Evolutionary conservation across 1,140 invertebrate genomes (phyloP).

Genomic region (Panulirus ornatus): DNA sequence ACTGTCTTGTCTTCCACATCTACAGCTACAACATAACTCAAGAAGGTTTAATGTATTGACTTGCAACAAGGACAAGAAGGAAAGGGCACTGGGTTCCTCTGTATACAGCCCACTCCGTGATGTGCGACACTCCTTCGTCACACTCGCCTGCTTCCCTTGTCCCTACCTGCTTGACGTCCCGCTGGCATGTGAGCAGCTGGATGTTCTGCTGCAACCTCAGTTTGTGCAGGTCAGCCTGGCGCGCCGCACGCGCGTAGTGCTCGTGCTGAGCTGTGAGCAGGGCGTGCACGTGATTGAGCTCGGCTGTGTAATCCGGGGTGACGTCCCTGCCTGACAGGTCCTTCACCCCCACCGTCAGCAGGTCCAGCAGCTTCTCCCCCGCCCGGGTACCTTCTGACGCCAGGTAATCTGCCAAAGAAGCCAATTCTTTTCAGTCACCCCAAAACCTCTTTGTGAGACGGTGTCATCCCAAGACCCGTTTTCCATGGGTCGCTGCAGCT

Average conservation of each 20-base stretch:
- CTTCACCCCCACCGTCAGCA: constrained; percentile 88
- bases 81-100: too few species aligned
- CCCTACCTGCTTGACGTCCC: constrained; percentile 84
- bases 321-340: constrained; percentile 87
- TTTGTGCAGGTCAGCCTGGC: constrained; percentile 82
- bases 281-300: constrained; percentile 73
- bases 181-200: constrained; percentile 86
- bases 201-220: constrained; percentile 86
- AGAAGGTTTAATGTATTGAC: too few species aligned
- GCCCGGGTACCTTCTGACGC: constrained; percentile 85
- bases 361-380: constrained; percentile 88
- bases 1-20: too few species aligned
- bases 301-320: constrained; percentile 83
- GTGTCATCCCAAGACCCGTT: too few species aligned
- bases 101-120: background rate
- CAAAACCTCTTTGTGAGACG: too few species aligned
- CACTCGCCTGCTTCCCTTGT: background rate
- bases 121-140: background rate
- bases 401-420: constrained; percentile 81
- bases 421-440: too few species aligned
- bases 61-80: too few species aligned
- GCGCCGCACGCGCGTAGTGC: constrained; percentile 65
- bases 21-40: too few species aligned
- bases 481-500: too few species aligned
- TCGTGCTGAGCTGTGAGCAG: constrained; percentile 67